Evolutionary conservation across 2,888 invertebrate species (phyloP).

Genomic region (Drosophila siamana): DNA sequence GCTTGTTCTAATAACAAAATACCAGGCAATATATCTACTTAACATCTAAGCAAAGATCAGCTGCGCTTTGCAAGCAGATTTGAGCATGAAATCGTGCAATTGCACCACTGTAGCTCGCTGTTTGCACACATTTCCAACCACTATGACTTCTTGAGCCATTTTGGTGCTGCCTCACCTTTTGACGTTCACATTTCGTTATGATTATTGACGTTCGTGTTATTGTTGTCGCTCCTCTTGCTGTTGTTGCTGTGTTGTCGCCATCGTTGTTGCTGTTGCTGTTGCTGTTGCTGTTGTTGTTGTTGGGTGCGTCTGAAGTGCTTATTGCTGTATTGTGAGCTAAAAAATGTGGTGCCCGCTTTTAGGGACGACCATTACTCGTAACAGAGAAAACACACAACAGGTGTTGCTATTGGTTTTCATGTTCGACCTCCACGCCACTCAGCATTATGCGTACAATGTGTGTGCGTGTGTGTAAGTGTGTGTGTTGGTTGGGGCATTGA

Average conservation of each 20-base stretch:
- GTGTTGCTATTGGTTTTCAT: slow-evolving; percentile 46
- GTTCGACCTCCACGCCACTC: background rate
- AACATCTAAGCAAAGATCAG: too few species aligned
- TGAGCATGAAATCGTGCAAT: background rate
- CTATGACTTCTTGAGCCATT: slow-evolving; percentile 36
- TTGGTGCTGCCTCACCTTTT: slow-evolving; percentile 13
- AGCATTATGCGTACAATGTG: slow-evolving; percentile 1
- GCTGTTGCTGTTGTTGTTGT: slow-evolving; percentile 17
- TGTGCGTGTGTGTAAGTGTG: background rate
- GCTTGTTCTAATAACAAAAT: too few species aligned
- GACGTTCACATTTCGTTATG: slow-evolving; percentile 67
- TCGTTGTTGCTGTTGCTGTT: slow-evolving; percentile 20
- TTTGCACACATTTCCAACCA: slow-evolving; percentile 24
- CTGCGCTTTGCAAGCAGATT: background rate
- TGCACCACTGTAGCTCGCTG: slow-evolving; percentile 19
- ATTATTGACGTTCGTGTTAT: slow-evolving; percentile 69
- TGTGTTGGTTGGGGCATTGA: background rate
- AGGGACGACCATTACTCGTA: slow-evolving; percentile 37
- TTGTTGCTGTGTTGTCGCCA: slow-evolving; percentile 1
- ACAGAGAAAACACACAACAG: slow-evolving; percentile 54
- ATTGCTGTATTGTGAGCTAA: slow-evolving; percentile 53
- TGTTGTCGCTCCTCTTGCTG: slow-evolving; percentile 15
- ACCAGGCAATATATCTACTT: too few species aligned
- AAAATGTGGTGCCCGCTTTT: slow-evolving; percentile 57
- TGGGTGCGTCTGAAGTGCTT: slow-evolving; percentile 59